phyloP scores from a whole-genome alignment of 2,888 invertebrate species.

The Drosophila formosana region DNA sequence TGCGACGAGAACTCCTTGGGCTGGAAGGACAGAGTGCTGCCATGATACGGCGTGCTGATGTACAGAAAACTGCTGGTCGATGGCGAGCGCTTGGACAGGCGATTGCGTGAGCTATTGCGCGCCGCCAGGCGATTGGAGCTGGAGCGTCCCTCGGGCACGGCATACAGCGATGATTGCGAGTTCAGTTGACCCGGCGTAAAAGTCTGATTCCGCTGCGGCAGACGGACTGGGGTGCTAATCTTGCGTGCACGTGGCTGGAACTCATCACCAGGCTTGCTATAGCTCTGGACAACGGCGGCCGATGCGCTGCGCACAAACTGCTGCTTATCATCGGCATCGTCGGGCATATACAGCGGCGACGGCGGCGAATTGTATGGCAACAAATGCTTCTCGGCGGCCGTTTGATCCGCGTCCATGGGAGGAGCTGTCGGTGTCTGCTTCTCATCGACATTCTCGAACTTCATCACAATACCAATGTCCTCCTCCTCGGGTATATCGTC shows the following conservation, averaged over 20 bases:
- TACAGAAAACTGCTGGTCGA: slow-evolving; percentile 94
- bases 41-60: slow-evolving; percentile 94
- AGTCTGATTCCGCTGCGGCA: slow-evolving; percentile 85
- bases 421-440: slow-evolving; percentile 24
- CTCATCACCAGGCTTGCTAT: slow-evolving; percentile 85
- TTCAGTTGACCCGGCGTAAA: slow-evolving; percentile 87
- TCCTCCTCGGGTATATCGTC: slow-evolving; percentile 84
- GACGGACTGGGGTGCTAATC: slow-evolving; percentile 87
- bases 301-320: slow-evolving; percentile 90
- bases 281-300: slow-evolving; percentile 89
- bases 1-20: slow-evolving; percentile 92
- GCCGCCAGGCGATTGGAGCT: slow-evolving; percentile 78
- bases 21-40: slow-evolving; percentile 92
- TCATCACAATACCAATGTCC: slow-evolving; percentile 84
- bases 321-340: slow-evolving; percentile 76
- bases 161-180: slow-evolving; percentile 89
- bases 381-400: slow-evolving; percentile 57
- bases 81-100: slow-evolving; percentile 89
- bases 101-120: slow-evolving; percentile 83
- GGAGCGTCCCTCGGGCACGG: slow-evolving; percentile 88
- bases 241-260: slow-evolving; percentile 86
- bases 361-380: slow-evolving; percentile 69
- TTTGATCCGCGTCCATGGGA: slow-evolving; percentile 26
- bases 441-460: slow-evolving; percentile 83
- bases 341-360: slow-evolving; percentile 69